Base-by-base conservation (phyloP, 1,140 invertebrate genomes). In the Drosophila ohnishii region DNA sequence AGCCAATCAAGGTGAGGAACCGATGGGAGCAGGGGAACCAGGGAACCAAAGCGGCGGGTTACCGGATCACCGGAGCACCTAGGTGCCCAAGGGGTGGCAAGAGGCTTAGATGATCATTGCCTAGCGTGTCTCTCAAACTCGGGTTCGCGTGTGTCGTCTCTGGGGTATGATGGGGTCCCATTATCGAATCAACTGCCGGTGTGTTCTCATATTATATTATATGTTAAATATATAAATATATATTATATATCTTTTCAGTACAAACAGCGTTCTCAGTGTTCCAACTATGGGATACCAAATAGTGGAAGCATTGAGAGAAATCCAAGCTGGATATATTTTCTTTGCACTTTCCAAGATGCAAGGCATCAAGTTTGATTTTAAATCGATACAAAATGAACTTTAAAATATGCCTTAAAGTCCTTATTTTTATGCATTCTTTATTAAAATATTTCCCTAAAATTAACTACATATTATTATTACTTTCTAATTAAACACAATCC, bases 101-200 rank as follows among this genome's bases (percentile, higher is more conserved):
- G 4, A 2, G 56, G 16, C 13, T 2, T 11, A 16, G n/a, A 14
- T 42, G 39, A 32, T 48, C 9, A 1, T 42, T 63, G 25, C 6
- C 25, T 61, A 34, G 37, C 37, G 28, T 66, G 44, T 35, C 14
- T 35, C 40, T 13, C 30, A 9, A 16, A 7, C 58, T 22, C 19
- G 16, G 25, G 9, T 2, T 63, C 6, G 65, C 65, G 62, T 69
- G 65, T 30, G 37, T 22, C 47, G 45, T 6, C 6, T 30, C 32
- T 30, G 37, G 9, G n/a, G 22, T 2, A 30, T 44, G 7, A 22
- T 11, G 14, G 32, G 30, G 32, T 37, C 14, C 22, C 62, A 69
- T 69, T 69, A 69, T 69, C 65, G 47, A 69, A 69, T 69, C 53
- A 66, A 37, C 65, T 50, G 10, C 10, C 22, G 44, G 13, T 13